Percentiles rank a stretch among this genome's conserved stretches.
phyloP scores from a whole-genome alignment of 2,888 invertebrate species.

The Terebella lapidaria region DNA sequence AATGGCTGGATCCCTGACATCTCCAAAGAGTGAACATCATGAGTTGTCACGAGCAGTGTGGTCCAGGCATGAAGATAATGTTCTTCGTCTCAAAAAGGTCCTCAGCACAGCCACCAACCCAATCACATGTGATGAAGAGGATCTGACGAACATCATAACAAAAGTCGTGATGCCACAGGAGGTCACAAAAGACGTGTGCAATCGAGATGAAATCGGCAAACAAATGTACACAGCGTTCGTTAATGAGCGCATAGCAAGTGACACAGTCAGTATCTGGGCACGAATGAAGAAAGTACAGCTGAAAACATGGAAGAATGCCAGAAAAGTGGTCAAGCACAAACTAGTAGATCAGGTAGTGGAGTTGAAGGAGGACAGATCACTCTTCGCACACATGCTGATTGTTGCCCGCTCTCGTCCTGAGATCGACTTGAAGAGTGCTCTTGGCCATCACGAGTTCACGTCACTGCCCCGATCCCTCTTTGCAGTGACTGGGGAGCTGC shows the following conservation, averaged over 20 bases:
- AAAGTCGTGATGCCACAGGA: not conserved
- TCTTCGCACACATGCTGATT: no score
- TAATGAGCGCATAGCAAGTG: not conserved
- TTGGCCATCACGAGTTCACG: not conserved
- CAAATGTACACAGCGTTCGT: not conserved
- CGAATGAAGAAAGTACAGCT: conserved; percentile 1
- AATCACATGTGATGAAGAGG: not conserved
- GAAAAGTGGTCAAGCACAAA: no score
- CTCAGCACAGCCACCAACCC: not conserved
- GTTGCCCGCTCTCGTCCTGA: no score
- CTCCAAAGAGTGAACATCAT: not conserved
- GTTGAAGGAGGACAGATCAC: no score
- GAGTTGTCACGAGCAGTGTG: not conserved
- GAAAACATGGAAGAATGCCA: no score
- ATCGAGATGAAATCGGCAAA: not conserved
- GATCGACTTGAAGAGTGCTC: no score
- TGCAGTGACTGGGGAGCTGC: not conserved
- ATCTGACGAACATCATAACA: not conserved
- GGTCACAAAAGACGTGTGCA: not conserved
- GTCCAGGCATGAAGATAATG: not conserved
- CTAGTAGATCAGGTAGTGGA: no score
- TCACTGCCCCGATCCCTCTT: not conserved
- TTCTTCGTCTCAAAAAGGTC: not conserved
- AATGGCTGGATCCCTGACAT: not conserved
- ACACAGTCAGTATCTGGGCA: not conserved